These are phyloP conservation scores for Apteryx mantelli DNA, from an alignment of 2,113 vertebrate genomes.

Conservation along the genomic window DNA sequence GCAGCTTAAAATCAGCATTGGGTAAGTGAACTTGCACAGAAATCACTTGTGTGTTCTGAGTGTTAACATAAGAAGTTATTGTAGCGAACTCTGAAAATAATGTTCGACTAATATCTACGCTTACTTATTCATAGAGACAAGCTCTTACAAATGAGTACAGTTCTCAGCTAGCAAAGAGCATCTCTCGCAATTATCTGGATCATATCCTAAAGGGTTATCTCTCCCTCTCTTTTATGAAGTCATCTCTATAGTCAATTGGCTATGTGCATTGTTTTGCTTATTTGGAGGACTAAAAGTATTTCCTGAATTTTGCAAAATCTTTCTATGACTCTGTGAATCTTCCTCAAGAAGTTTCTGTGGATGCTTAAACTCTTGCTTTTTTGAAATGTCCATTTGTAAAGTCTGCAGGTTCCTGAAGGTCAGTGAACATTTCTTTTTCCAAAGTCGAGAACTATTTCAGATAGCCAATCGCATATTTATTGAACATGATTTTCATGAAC, in stretches of 20 bases:
- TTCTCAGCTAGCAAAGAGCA: not conserved
- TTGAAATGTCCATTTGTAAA: not conserved
- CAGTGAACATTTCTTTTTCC: rapidly evolving
- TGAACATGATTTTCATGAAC: not conserved
- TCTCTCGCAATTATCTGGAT: not conserved
- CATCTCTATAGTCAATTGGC: constrained; percentile 1
- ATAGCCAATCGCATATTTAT: not conserved
- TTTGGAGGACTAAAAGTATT: not conserved
- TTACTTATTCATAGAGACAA: not conserved
- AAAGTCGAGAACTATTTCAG: not conserved
- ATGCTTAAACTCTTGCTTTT: not conserved
- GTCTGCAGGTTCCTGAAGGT: not conserved
- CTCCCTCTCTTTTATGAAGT: not conserved
- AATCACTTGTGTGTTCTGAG: not conserved
- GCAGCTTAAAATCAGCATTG: not conserved
- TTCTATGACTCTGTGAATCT: not conserved
- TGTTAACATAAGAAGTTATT: not conserved
- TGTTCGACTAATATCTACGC: not conserved
- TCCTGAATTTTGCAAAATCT: not conserved
- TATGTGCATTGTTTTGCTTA: not conserved
- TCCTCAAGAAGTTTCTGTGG: not conserved
- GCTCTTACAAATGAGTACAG: not conserved
- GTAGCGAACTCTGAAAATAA: not conserved
- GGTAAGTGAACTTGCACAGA: not conserved
- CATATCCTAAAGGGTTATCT: not conserved